phyloP scores from a whole-genome alignment of 2,113 vertebrate species.

The Amphiprion percula region DNA sequence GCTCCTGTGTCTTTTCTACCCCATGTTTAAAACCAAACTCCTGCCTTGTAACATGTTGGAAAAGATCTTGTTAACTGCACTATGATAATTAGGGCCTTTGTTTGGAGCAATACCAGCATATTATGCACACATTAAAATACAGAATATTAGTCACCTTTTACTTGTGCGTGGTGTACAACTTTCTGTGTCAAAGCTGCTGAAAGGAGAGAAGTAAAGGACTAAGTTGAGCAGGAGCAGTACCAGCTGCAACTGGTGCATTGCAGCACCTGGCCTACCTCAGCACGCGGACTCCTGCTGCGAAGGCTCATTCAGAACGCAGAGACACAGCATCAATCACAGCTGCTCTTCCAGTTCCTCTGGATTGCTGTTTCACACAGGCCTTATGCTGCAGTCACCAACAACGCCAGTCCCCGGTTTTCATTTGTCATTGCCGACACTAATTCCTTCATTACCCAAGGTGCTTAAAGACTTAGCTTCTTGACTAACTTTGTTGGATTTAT shows the following conservation, averaged over 20 bases:
- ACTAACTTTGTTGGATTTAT: constrained; percentile 20
- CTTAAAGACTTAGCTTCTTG: constrained; percentile 29
- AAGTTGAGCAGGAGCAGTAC: constrained; percentile 57
- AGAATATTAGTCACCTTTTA: neutral
- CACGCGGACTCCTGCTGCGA: constrained; percentile 65
- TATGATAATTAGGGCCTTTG: neutral
- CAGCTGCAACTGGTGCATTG: constrained; percentile 81
- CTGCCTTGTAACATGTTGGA: neutral
- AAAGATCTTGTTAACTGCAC: no score
- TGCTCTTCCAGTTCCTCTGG: constrained; percentile 55
- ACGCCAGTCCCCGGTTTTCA: constrained; percentile 35
- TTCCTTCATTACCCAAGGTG: constrained; percentile 41
- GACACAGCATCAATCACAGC: constrained; percentile 78
- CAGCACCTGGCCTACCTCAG: constrained; percentile 74
- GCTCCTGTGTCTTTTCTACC: neutral
- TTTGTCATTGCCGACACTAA: constrained; percentile 49
- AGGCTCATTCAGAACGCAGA: constrained; percentile 73
- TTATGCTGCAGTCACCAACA: constrained; percentile 62
- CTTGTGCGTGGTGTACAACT: neutral
- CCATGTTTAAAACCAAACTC: neutral
- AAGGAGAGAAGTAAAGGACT: constrained; percentile 18
- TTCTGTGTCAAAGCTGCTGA: constrained; percentile 28
- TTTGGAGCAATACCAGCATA: neutral
- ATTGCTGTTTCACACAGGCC: constrained; percentile 43
- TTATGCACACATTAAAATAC: neutral